Percentiles rank a stretch among this genome's conserved stretches.
These are phyloP conservation scores for Sebastes matsubarae DNA, from an alignment of 2,797 vertebrate species.

Conservation along the genomic window DNA sequence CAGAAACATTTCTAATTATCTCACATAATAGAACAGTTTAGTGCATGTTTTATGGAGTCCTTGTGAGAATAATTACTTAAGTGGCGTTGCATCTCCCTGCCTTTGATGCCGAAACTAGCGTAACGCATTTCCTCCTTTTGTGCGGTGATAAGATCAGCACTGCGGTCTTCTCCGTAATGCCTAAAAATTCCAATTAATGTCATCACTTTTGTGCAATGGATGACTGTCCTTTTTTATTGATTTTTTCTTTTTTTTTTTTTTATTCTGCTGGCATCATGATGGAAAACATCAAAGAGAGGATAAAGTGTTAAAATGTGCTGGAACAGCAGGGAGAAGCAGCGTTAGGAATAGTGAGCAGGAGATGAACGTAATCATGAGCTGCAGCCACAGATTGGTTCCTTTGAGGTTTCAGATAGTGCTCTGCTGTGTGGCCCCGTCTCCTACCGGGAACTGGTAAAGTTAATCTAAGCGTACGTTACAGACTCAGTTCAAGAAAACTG, in stretches of 20 bases:
- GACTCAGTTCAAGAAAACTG: background rate
- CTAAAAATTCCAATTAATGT: background rate
- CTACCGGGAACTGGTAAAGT: background rate
- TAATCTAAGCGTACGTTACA: background rate
- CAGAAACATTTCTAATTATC: background rate
- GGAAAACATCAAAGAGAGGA: constrained; percentile 11
- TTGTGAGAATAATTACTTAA: background rate
- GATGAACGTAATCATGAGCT: constrained; percentile 32
- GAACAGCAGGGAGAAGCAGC: constrained; percentile 10
- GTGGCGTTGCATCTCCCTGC: background rate
- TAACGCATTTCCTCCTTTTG: background rate
- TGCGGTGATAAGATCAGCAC: background rate
- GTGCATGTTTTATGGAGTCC: background rate
- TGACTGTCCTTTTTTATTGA: background rate
- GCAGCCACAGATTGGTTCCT: constrained; percentile 14
- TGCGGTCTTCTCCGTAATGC: background rate
- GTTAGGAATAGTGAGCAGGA: constrained; percentile 8
- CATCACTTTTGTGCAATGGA: background rate
- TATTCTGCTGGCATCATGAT: background rate
- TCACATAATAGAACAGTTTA: background rate
- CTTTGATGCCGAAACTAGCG: constrained; percentile 1
- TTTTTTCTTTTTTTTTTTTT: background rate
- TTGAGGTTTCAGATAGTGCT: constrained; percentile 12
- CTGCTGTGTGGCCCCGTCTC: constrained; percentile 8
- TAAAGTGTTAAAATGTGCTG: background rate